Evolutionary conservation across 2,797 vertebrate genomes (phyloP).

Genomic region (Chanos chanos): DNA sequence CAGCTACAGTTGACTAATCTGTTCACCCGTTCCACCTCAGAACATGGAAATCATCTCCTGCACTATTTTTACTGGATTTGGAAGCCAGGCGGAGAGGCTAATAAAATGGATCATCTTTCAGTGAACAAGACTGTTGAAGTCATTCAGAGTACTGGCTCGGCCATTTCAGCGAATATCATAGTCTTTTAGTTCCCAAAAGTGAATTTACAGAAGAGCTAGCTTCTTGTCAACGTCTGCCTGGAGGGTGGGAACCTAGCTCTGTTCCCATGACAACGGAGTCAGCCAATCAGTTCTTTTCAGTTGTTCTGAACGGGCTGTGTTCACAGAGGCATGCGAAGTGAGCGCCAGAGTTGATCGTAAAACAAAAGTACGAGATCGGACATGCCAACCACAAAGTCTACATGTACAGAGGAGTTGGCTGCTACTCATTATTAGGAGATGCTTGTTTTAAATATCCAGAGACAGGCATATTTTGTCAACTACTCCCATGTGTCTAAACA

Average conservation of each 20-base stretch:
- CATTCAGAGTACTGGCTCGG: background rate
- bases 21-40: background rate
- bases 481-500: no score
- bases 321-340: no score
- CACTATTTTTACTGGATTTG: background rate
- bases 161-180: conserved; percentile 2
- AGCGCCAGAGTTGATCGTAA: no score
- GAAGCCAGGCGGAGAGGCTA: background rate
- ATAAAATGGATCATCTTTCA: conserved; percentile 2
- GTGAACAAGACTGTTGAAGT: conserved; percentile 18
- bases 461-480: no score
- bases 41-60: background rate
- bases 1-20: background rate
- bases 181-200: background rate
- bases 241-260: background rate
- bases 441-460: no score
- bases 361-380: no score
- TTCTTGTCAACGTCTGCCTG: conserved; percentile 7
- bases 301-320: no score
- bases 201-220: conserved; percentile 6
- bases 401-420: no score
- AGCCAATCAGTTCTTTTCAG: no score
- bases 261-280: background rate
- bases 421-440: no score
- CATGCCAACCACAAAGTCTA: no score